Base-by-base conservation (phyloP, 2,888 invertebrate genomes). In the Brachycybe producta region DNA sequence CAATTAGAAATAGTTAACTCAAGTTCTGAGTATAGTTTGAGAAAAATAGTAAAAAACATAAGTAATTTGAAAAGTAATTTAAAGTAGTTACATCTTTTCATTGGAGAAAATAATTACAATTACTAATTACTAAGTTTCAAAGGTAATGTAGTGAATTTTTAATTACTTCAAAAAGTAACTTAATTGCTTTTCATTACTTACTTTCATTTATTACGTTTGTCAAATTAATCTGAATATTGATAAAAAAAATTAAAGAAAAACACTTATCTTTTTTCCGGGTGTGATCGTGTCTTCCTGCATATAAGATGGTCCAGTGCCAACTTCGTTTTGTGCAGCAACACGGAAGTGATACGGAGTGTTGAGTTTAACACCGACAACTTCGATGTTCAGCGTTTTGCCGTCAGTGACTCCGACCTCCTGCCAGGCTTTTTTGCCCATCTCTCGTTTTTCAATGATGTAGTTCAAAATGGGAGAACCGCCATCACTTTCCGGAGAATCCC, bases 381-480 rank as follows among this genome's bases (percentile, higher is more conserved):
- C 76, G 35, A 84, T 75, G 55, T 76, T 73, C 3, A 83, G 80
- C 13, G 74, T 71, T 21, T 77, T 75, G 46, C 61, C 61, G 41
- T 63, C 64, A 3, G 61, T 61, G 15, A 62, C 62, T 48, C 82
- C 82, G 53, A 82, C 74, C 62, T 78, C 78, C 58, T 78, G 78
- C 80, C 85, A 92, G 44, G 75, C 73, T 57, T 80, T 80, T 63
- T 82, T 81, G 52, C 75, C 76, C 46, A 79, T 73, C 68, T 86
- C 84, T 62, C 78, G 78, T 57, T 82, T 82, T 69, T 90, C 87
- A 36, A 91, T 75, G 46, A 79, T 77, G 63, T 90, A 91, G 65
- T 88, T 86, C 1, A 80, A 73, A 54, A 91, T 82, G 30, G 82
- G 79, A 32, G 84, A 79, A 2, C 92, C 92, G 32, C 94, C 94